Base-by-base conservation (phyloP, 2,888 invertebrate species). In the Actias luna region DNA sequence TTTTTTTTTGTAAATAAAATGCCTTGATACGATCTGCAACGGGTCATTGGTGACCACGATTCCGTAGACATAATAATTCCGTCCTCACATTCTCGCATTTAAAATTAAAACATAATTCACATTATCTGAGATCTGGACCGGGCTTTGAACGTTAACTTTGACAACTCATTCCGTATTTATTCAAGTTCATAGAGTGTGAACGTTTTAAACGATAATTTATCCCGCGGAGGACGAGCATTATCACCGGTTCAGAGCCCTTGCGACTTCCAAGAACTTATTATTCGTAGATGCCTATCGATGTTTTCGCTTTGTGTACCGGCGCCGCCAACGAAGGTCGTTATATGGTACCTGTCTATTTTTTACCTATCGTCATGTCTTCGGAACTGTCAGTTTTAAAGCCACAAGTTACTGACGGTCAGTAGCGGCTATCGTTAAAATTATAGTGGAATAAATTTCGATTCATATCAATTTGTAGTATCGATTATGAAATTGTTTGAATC, bases 361-460 rank as follows among this genome's bases (percentile, higher is more conserved):
- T 71, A 75, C 70, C 69, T 67, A 72, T 78, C 74, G 76, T 58
- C 58, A 42, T 16, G 65, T 68, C 52, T 29, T n/a, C 55, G n/a
- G 55, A n/a, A 29, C 10, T 76, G 79, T 78, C 82, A 83, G 79
- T 71, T 67, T 62, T 82, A 84, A 85, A 88, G 85, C 81, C 8
- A 80, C 71, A 69, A 75, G 78, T 89, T 87, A 91, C 89, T 87
- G 88, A 89, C 86, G 85, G 84, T 88, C 88, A 86, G 85, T 79
- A 87, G 83, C 80, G 78, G 77, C 83, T 87, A 84, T 86, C 18
- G 5, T 42, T 42, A 18, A 42, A 42, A 18, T 18, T 18, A 18
- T 42, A 42, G 3, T 42, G n/a, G n/a, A 18, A 18, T 33, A 33
- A 33, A 7, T 33, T 33, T 33, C 12, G 33, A 33, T 33, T 33